phyloP scores from a whole-genome alignment of 2,797 vertebrate genomes.

The Typhlichthys eigenmanni region DNA sequence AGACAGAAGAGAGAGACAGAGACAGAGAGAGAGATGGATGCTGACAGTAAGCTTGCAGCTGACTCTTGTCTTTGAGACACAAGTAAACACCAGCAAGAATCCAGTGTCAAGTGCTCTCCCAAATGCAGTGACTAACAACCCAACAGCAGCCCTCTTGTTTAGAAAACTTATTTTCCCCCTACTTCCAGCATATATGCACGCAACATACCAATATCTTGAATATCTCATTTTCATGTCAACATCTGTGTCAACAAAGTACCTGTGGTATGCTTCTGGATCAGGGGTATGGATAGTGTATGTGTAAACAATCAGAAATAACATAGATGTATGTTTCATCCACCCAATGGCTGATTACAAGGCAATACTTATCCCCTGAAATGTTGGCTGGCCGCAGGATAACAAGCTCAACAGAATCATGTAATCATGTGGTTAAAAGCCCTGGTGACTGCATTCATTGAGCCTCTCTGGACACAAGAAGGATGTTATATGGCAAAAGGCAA shows the following conservation, averaged over 20 bases:
- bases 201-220: slow-evolving; percentile 4
- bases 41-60: too few species aligned
- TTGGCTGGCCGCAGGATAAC: slow-evolving; percentile 35
- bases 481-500: slow-evolving; percentile 7
- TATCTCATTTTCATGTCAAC: slow-evolving; percentile 1
- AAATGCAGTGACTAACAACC: slow-evolving; percentile 6
- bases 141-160: slow-evolving; percentile 25
- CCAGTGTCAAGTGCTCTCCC: neutral
- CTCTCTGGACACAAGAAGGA: slow-evolving; percentile 26
- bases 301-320: slow-evolving; percentile 13
- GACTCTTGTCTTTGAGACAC: too few species aligned
- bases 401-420: slow-evolving; percentile 36
- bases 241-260: neutral
- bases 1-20: neutral
- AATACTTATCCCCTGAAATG: slow-evolving; percentile 49
- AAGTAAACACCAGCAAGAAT: neutral
- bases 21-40: too few species aligned
- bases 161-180: slow-evolving; percentile 1
- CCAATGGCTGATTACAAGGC: slow-evolving; percentile 25
- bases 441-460: slow-evolving; percentile 33
- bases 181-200: neutral
- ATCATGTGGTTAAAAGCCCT: slow-evolving; percentile 44
- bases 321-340: slow-evolving; percentile 10
- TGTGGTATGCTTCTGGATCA: neutral
- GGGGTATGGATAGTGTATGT: neutral